These are phyloP conservation scores for Agapornis canus DNA, from an alignment of 2,797 vertebrate genomes.

Conservation along the genomic window DNA sequence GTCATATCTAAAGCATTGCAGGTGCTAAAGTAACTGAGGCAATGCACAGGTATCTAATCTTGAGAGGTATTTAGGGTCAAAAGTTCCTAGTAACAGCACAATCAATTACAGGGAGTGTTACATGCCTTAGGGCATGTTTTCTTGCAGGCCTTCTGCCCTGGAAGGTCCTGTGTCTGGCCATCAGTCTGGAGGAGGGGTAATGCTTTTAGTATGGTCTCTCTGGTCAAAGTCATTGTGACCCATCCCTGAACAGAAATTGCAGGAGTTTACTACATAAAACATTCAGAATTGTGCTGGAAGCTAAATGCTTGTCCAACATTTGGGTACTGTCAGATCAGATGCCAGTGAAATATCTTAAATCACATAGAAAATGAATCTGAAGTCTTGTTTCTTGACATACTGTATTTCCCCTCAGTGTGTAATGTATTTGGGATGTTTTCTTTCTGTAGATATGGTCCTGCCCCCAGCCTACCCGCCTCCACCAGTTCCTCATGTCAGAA, in stretches of 20 bases:
- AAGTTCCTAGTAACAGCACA: neutral
- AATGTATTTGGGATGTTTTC: neutral
- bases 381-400: neutral
- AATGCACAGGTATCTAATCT: neutral
- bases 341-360: neutral
- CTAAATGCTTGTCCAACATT: neutral
- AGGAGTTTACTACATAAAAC: neutral
- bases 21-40: neutral
- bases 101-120: neutral
- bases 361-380: neutral
- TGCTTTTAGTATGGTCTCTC: neutral
- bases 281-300: neutral
- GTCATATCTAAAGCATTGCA: neutral
- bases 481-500: slow-evolving; percentile 79
- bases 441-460: slow-evolving; percentile 72
- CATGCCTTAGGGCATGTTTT: neutral
- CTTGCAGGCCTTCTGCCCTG: neutral
- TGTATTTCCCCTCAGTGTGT: neutral
- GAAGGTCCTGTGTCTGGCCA: neutral
- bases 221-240: neutral
- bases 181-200: neutral
- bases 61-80: neutral
- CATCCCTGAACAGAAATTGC: neutral
- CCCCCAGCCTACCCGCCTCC: slow-evolving; percentile 92
- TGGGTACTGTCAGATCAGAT: neutral